Conservation (phyloP, 2,113 vertebrate species). For the Chaenocephalus aceratus region DNA sequence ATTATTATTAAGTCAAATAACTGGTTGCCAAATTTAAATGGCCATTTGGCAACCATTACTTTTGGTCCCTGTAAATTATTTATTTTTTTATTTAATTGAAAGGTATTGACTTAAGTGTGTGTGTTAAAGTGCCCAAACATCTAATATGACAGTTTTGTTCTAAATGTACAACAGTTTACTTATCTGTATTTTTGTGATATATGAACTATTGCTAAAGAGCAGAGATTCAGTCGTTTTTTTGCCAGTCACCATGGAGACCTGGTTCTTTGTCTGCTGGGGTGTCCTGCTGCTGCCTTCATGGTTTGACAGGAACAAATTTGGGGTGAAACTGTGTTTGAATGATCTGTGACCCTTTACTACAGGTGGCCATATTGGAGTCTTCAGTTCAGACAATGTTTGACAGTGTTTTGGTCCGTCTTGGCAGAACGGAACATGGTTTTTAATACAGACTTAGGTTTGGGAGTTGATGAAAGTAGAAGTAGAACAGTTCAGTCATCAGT, state of each 20-base stretch:
- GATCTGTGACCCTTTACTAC: background rate
- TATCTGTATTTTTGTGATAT: too few species aligned
- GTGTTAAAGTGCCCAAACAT: too few species aligned
- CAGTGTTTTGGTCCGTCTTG: background rate
- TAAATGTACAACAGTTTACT: too few species aligned
- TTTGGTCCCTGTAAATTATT: too few species aligned
- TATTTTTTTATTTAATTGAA: too few species aligned
- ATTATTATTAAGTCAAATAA: too few species aligned
- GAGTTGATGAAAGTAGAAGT: background rate
- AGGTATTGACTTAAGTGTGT: too few species aligned
- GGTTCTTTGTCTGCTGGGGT: background rate
- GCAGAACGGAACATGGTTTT: background rate
- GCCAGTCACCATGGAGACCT: background rate
- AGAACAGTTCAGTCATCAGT: too few species aligned
- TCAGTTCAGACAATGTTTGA: background rate
- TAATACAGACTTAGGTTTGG: background rate
- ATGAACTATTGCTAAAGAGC: too few species aligned
- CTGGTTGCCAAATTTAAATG: too few species aligned
- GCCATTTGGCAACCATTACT: too few species aligned
- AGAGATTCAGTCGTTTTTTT: background rate
- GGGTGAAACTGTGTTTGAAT: slow-evolving; percentile 21
- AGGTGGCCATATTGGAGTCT: background rate
- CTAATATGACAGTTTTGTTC: too few species aligned
- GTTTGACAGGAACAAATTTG: slow-evolving; percentile 7
- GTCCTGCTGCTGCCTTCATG: slow-evolving; percentile 17